Evolutionary conservation across 2,113 vertebrate genomes (phyloP), one percentile per base, ranked within the genome.

Genomic region (Nicator chloris): DNA sequence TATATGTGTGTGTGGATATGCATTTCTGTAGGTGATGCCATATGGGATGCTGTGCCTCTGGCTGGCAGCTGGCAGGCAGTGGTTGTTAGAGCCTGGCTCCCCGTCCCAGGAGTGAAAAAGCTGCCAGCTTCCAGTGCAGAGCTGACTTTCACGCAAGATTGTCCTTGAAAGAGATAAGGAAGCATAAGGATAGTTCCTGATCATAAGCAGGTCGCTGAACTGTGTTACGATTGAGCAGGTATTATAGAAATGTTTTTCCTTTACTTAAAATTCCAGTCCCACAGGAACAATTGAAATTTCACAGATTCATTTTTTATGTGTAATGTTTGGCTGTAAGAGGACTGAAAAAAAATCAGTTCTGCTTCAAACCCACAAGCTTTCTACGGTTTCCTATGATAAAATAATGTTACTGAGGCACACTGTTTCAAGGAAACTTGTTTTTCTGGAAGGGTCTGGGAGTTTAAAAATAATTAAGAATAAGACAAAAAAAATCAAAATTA

Each of bases 1-100:
- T 4, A 3, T 27, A 15, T 7, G 5, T 42, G 19, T 0, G 0
- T 8, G 7, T 39, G 35, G 39, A n/a, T 2, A 0, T 6, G 17
- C 30, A 0, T 51, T 80, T 44, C 59, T 40, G 54, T 30, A 53
- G 42, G 53, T 3, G 8, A 56, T 40, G 26, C 15, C 7, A 1
- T 39, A 39, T 4, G 15, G 49, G 40, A 57, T 44, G 42, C 15
- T 6, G 2, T 72, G 37, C 20, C 57, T 13, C 28, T 47, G 57
- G 69, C 53, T 76, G 44, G 35, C 53, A 54, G n/a, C 47, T 70
- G 65, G 49, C 64, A 83, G n/a, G 22, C 8, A 63, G 47, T 4
- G 15, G 13, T 44, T 86, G 19, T 33, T 26, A 23, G 42, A 75
- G 30, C 24, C 47, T 63, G 37, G 15, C 2, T 81, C 3, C 5